phyloP scores from a whole-genome alignment of 2,888 invertebrate species.

The Acronicta aceris region DNA sequence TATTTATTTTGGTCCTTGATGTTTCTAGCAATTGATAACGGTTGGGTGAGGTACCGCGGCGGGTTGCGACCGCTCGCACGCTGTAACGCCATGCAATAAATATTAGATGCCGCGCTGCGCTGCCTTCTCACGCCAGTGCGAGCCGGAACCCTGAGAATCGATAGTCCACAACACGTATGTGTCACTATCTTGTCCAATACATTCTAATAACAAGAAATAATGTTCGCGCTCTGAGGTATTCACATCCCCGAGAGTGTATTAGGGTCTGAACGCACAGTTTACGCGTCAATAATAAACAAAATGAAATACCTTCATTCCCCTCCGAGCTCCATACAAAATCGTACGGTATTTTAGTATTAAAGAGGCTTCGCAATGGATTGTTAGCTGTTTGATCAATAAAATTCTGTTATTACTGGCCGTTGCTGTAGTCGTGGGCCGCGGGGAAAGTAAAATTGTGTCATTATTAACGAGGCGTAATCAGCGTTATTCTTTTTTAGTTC shows the following conservation, averaged over 20 bases:
- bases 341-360: slow-evolving; percentile 41
- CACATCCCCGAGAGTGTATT: slow-evolving; percentile 64
- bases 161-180: slow-evolving; percentile 70
- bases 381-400: slow-evolving; percentile 61
- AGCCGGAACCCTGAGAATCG: slow-evolving; percentile 66
- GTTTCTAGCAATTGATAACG: slow-evolving; percentile 69
- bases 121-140: slow-evolving; percentile 60
- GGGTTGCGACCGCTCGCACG: slow-evolving; percentile 60
- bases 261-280: slow-evolving; percentile 59
- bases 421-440: slow-evolving; percentile 1
- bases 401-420: slow-evolving; percentile 27
- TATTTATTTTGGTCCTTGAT: slow-evolving; percentile 66
- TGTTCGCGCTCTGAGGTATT: slow-evolving; percentile 61
- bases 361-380: slow-evolving; percentile 32
- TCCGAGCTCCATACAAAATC: slow-evolving; percentile 28
- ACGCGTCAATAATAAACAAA: slow-evolving; percentile 64
- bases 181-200: slow-evolving; percentile 57
- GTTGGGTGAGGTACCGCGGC: slow-evolving; percentile 52
- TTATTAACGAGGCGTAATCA: slow-evolving; percentile 7
- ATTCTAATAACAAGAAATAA: slow-evolving; percentile 66
- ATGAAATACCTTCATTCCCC: slow-evolving; percentile 56
- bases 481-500: not conserved
- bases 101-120: slow-evolving; percentile 72
- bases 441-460: slow-evolving; percentile 12
- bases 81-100: slow-evolving; percentile 71